Conservation (phyloP, 2,888 invertebrate species). For the Lamproptera curius region DNA sequence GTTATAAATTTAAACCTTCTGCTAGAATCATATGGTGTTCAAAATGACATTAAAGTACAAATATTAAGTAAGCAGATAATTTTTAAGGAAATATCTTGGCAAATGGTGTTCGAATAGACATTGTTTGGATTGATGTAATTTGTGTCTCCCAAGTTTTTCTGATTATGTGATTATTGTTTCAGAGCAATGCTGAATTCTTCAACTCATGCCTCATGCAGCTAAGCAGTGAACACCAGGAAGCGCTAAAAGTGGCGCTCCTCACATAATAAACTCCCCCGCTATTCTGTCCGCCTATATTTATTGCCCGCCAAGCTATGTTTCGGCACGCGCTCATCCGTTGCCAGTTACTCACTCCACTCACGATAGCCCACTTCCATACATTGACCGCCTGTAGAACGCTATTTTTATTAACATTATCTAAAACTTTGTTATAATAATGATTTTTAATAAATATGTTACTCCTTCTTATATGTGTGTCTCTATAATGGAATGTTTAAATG, state of each 20-base stretch:
- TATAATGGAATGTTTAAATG: conserved; percentile 7
- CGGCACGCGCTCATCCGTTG: conserved; percentile 35
- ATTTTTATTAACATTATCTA: conserved; percentile 14
- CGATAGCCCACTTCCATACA: conserved; percentile 23
- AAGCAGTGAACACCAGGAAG: conserved; percentile 88
- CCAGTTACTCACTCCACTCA: conserved; percentile 31
- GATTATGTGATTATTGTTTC: too few relatives aligned
- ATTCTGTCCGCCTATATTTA: conserved; percentile 33
- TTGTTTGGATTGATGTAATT: too few relatives aligned
- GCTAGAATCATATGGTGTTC: too few relatives aligned
- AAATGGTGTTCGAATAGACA: neutral
- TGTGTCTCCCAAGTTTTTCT: too few relatives aligned
- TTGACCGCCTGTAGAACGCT: conserved; percentile 35
- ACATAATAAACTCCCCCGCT: conserved; percentile 43
- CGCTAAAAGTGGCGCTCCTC: conserved; percentile 85
- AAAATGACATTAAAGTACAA: too few relatives aligned
- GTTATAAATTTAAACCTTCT: too few relatives aligned
- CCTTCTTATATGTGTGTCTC: conserved; percentile 24
- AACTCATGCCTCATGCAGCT: conserved; percentile 87
- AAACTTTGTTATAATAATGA: conserved; percentile 19
- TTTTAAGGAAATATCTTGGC: neutral
- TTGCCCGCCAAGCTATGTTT: conserved; percentile 29
- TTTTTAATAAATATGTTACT: conserved; percentile 19
- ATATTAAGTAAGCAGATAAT: too few relatives aligned
- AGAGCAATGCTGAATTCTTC: conserved; percentile 88